Base-by-base conservation (phyloP, 1,140 invertebrate genomes). In the Plutomurus gul region DNA sequence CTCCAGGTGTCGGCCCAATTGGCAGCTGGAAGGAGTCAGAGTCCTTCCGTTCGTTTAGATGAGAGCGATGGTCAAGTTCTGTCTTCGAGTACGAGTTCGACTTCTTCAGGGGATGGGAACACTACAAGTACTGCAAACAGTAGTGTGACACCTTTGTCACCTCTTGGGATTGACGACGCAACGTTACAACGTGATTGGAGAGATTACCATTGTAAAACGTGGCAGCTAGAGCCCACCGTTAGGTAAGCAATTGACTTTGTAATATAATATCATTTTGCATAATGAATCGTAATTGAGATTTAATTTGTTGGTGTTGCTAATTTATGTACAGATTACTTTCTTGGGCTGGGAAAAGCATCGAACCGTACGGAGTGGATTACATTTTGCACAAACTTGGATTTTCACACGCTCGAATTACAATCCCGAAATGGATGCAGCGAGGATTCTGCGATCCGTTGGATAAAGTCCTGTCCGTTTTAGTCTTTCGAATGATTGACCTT, bases 391-490 rank as follows among this genome's bases (percentile, higher is more conserved):
- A 97, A 87, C 88, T 99, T 6, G 97, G 97, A 13, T 99, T 99
- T 86, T 92, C 93, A 76, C 97, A 99, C 87, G 97, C 98, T 3
- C 89, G 97, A 47, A 96, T 94, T 46, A 99, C 98, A 37, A 99
- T 99, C 86, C 98, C 98, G 20, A 99, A 99, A 88, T 99, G 97
- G 96, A 91, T 99, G 88, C 98, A 99, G 87, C 89, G 98, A 76
- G 97, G 97, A 27, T 95, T 97, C 82, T 95, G 99, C 91, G 98
- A 99, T 88, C 96, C 96, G 0, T 86, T 97, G 27, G 96, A 98
- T 87, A 95, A 95, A 87, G 89, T 96, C 3, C 80, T 90, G 16
- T 88, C 89, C 4, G 82, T 88, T 18, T 84, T 89, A 5, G 87
- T 89, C 76, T 86, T 86, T 43, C 82, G 86, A 74, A 88, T 86